Evolutionary conservation across 2,888 invertebrate species (phyloP).

Genomic region (Drosophila conformis): DNA sequence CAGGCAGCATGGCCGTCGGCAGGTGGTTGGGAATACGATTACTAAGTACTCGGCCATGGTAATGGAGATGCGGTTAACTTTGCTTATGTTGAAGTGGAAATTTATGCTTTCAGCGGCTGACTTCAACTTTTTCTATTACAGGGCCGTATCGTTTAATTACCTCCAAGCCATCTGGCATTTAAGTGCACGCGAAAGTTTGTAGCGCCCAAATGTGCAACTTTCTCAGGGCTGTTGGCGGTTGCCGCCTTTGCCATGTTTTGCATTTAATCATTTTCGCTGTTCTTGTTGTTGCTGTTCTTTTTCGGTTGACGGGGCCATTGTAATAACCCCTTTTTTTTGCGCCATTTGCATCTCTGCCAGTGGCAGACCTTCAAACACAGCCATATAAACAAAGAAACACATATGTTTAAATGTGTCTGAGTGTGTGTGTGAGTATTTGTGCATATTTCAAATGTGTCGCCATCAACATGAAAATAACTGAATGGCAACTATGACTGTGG

Average conservation of each 20-base stretch:
- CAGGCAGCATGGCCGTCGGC: conserved; percentile 27
- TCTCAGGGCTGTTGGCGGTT: conserved; percentile 31
- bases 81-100: conserved; percentile 46
- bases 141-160: conserved; percentile 71
- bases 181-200: conserved; percentile 28
- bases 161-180: conserved; percentile 51
- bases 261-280: conserved; percentile 62
- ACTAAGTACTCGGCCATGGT: conserved; percentile 35
- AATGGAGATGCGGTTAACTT: conserved; percentile 54
- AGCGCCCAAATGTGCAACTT: conserved; percentile 26
- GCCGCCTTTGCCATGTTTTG: conserved; percentile 65
- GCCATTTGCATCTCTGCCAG: conserved; percentile 60
- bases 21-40: conserved; percentile 34
- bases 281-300: conserved; percentile 27
- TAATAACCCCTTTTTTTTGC: conserved; percentile 59
- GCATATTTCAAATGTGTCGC: conserved; percentile 59
- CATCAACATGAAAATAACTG: conserved; percentile 46
- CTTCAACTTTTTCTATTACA: conserved; percentile 68
- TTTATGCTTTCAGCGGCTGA: conserved; percentile 62
- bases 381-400: background rate
- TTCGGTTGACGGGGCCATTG: conserved; percentile 60
- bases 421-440: conserved; percentile 21
- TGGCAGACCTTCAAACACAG: conserved; percentile 33
- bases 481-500: conserved; percentile 32
- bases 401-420: conserved; percentile 5